Percentiles rank a stretch among this genome's conserved stretches.
Evolutionary conservation across 2,797 vertebrate species (phyloP).

Genomic region (Vultur gryphus): DNA sequence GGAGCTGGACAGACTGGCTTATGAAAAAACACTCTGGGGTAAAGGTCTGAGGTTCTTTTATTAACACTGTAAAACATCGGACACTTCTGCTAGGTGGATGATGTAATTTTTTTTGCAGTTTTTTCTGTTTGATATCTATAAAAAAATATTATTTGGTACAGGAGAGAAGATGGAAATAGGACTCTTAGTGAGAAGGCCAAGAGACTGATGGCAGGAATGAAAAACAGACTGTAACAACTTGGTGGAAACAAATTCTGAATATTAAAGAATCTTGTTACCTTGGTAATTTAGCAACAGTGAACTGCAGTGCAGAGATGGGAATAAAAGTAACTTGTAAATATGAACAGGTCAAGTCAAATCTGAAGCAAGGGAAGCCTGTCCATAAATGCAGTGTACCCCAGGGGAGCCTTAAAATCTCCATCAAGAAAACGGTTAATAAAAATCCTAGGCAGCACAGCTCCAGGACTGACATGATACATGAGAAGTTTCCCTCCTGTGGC

Average conservation of each 20-base stretch:
- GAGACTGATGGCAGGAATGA: background rate
- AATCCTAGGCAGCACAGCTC: background rate
- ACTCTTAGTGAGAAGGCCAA: background rate
- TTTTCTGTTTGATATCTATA: background rate
- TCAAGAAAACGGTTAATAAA: background rate
- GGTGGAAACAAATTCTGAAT: constrained; percentile 15
- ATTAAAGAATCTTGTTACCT: constrained; percentile 10
- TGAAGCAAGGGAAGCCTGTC: background rate
- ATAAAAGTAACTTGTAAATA: background rate
- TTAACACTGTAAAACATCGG: background rate
- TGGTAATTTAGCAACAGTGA: constrained; percentile 2
- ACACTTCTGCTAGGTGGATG: background rate
- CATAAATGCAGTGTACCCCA: background rate
- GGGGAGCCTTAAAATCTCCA: background rate
- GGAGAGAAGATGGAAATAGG: background rate
- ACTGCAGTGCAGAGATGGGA: background rate
- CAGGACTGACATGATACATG: background rate
- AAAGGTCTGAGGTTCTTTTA: background rate
- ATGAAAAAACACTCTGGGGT: background rate
- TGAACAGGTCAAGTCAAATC: background rate
- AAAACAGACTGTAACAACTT: background rate
- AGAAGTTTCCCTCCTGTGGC: background rate
- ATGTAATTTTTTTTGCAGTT: accelerated
- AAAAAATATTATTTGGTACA: background rate
- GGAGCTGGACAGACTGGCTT: background rate